These are phyloP conservation scores for Monarcha castaneiventris DNA, from an alignment of 2,113 vertebrate genomes.

Conservation along the genomic window DNA sequence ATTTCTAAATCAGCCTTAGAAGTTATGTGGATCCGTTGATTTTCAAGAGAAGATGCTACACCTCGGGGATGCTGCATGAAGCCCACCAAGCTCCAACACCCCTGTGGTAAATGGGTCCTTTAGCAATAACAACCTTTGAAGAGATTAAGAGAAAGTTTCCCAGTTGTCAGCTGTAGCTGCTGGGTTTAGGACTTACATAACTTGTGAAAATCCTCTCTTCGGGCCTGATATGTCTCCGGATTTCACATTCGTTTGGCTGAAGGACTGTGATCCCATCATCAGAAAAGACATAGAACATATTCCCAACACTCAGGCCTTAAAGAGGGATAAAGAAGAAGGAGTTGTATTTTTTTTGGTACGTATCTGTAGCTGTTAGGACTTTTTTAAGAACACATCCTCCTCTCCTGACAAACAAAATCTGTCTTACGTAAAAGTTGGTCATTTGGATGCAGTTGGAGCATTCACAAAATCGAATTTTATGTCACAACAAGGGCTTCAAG, in stretches of 20 bases:
- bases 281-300: conserved; percentile 96
- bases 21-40: background rate
- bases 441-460: background rate
- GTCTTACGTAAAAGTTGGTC: background rate
- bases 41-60: background rate
- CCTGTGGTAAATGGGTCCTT: background rate
- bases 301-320: conserved; percentile 90
- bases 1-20: background rate
- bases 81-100: background rate
- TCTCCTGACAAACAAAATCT: background rate
- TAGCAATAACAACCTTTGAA: background rate
- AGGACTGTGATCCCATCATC: conserved; percentile 87
- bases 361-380: background rate
- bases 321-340: conserved; percentile 48
- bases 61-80: background rate
- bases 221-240: conserved; percentile 84
- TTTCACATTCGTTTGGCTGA: conserved; percentile 90
- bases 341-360: background rate
- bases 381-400: background rate
- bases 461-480: conserved; percentile 27
- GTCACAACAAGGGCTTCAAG: conserved; percentile 22
- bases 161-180: background rate
- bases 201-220: conserved; percentile 87
- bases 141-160: conserved; percentile 4
- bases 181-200: conserved; percentile 78